Percentiles rank a stretch among this genome's conserved stretches.
Conservation (phyloP, 2,113 vertebrate genomes). For the Elanoides forficatus region DNA sequence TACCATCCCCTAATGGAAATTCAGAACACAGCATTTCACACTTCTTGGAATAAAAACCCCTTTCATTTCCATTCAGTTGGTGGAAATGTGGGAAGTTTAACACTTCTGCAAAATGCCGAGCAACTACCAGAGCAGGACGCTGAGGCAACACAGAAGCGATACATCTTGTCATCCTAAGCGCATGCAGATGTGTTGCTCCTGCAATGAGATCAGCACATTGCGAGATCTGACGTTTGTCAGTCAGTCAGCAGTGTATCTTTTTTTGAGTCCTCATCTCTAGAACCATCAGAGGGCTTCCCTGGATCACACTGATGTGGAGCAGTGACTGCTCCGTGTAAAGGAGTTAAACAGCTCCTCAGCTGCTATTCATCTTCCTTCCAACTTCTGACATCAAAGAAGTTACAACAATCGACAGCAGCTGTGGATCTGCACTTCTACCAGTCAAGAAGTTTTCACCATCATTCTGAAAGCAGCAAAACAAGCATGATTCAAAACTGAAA, state of each 20-base stretch:
- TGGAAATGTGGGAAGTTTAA: neutral
- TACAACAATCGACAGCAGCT: constrained; percentile 45
- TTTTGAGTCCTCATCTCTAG: neutral
- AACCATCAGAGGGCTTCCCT: neutral
- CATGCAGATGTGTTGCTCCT: neutral
- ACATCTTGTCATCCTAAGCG: neutral
- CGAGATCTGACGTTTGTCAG: neutral
- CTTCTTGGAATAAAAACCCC: neutral
- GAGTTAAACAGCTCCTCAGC: neutral
- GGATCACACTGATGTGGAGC: neutral
- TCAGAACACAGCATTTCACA: neutral
- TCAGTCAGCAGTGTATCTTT: neutral
- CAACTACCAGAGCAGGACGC: neutral
- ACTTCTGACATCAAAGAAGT: constrained; percentile 42
- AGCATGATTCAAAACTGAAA: constrained; percentile 7
- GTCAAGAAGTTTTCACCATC: neutral
- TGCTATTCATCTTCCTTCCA: constrained; percentile 34
- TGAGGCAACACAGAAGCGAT: neutral
- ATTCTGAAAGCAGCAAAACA: constrained; percentile 30
- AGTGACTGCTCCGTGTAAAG: neutral
- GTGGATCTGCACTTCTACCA: constrained; percentile 10
- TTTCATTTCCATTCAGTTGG: neutral
- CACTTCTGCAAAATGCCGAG: neutral
- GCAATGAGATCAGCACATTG: neutral
- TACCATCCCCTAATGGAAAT: neutral